phyloP scores from a whole-genome alignment of 2,797 vertebrate genomes.

The Aldrovandia affinis region DNA sequence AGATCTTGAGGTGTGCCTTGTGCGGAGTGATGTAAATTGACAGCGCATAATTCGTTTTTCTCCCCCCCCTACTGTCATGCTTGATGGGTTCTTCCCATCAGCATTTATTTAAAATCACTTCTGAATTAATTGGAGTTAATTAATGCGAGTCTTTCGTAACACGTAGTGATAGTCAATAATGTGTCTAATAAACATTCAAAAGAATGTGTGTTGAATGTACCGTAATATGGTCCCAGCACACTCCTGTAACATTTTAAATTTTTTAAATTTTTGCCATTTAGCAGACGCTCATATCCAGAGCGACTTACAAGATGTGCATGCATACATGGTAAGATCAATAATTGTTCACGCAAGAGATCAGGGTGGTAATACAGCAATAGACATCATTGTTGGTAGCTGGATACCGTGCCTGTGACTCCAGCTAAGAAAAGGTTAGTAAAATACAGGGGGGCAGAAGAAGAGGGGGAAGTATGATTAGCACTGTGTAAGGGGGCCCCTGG shows the following conservation, averaged over 20 bases:
- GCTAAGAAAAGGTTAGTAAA: too few relatives aligned
- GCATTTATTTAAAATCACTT: slow-evolving; percentile 85
- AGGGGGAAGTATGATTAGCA: neutral
- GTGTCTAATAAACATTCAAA: slow-evolving; percentile 82
- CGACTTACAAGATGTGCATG: too few relatives aligned
- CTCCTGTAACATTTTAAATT: slow-evolving; percentile 33
- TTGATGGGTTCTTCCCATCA: slow-evolving; percentile 83
- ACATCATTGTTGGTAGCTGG: too few relatives aligned
- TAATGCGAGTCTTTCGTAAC: slow-evolving; percentile 78
- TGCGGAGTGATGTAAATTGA: slow-evolving; percentile 59
- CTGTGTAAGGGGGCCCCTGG: too few relatives aligned
- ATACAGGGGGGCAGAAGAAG: neutral
- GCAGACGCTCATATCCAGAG: too few relatives aligned
- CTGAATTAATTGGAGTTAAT: slow-evolving; percentile 84
- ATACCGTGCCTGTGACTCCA: too few relatives aligned
- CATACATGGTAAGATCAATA: too few relatives aligned
- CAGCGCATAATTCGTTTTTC: slow-evolving; percentile 65
- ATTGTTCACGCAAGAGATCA: too few relatives aligned
- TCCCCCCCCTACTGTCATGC: slow-evolving; percentile 73
- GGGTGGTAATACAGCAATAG: too few relatives aligned
- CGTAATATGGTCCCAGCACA: slow-evolving; percentile 76
- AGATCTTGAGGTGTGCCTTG: slow-evolving; percentile 59
- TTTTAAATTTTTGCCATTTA: too few relatives aligned
- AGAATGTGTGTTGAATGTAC: slow-evolving; percentile 61
- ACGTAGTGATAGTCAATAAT: slow-evolving; percentile 81